Base-by-base conservation (phyloP, 2,888 invertebrate species). In the Drosophila kanekoi region DNA sequence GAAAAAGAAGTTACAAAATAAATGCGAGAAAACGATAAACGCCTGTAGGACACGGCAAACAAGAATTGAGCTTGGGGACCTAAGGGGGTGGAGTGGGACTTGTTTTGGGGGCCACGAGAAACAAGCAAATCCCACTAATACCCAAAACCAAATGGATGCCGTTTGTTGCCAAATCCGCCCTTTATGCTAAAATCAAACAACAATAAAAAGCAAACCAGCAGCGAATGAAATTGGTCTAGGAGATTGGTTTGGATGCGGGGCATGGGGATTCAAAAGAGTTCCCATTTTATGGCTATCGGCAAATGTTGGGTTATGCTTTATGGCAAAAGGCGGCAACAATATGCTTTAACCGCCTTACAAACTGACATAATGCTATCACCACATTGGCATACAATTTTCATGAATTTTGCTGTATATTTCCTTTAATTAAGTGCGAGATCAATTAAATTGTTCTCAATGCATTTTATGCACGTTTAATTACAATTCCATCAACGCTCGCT, bases 111-210 rank as follows among this genome's bases (percentile, higher is more conserved):
- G 45, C 53, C 71, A 37, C 61, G 41, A 48, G 64, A 64, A 16
- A 49, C 38, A 48, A 49, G 62, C 67, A 80, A 81, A 81, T 81
- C 81, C 87, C 64, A 81, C 84, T 86, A 81, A 81, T 86, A 81
- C 81, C 84, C 65, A 49, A 51, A 70, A 74, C 76, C 72, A 84
- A 87, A 82, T 78, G 85, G 85, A 81, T 72, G 81, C 75, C 85
- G 87, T 84, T 87, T 84, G 81, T 67, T 72, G 75, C 59, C 79
- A 82, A 87, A 84, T 87, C 81, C 87, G 75, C 69, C 72, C 72
- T 82, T 82, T 82, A 82, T 82, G 87, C 79, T 68, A 66, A 87
- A 82, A 87, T 87, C 81, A 82, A 87, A 83, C 83, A 86, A 86
- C 80, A 86, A 87, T 86, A 80, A 87, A 85, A 80, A 64, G 16